Conservation (phyloP, 2,113 vertebrate genomes). For the Litocranius walleri region DNA sequence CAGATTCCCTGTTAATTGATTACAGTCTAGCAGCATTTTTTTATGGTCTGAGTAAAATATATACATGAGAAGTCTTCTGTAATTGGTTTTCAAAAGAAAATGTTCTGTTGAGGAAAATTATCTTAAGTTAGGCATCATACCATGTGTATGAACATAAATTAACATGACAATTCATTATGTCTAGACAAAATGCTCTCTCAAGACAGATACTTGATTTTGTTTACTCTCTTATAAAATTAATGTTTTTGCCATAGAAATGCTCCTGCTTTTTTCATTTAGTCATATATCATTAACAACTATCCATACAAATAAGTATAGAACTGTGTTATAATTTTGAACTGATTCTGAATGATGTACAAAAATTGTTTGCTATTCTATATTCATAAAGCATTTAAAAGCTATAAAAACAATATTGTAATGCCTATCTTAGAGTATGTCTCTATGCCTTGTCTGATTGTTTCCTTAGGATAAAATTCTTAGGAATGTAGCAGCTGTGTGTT, state of each 20-base stretch:
- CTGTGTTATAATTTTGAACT: constrained; percentile 9
- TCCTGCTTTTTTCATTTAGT: not conserved
- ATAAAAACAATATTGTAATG: not conserved
- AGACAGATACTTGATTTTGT: constrained; percentile 21
- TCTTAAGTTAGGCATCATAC: not conserved
- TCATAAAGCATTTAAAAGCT: not conserved
- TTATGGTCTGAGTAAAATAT: constrained; percentile 13
- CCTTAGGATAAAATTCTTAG: constrained; percentile 8
- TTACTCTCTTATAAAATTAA: constrained; percentile 9
- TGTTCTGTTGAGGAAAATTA: constrained; percentile 43
- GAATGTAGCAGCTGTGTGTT: not conserved
- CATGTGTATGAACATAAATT: constrained; percentile 31
- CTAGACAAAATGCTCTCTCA: constrained; percentile 33
- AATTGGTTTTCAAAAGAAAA: constrained; percentile 39
- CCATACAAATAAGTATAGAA: not conserved
- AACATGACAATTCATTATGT: constrained; percentile 16
- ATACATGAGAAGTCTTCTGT: constrained; percentile 9
- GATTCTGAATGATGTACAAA: not conserved
- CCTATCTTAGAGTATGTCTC: not conserved
- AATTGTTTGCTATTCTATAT: not conserved
- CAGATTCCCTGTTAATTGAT: not conserved
- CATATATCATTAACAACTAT: not conserved
- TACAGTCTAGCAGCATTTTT: constrained; percentile 15
- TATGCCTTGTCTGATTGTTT: not conserved
- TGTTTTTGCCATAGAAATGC: constrained; percentile 4